Evolutionary conservation across 2,113 vertebrate genomes (phyloP), one percentile per base, ranked within the genome.

Genomic region (Strix aluco): DNA sequence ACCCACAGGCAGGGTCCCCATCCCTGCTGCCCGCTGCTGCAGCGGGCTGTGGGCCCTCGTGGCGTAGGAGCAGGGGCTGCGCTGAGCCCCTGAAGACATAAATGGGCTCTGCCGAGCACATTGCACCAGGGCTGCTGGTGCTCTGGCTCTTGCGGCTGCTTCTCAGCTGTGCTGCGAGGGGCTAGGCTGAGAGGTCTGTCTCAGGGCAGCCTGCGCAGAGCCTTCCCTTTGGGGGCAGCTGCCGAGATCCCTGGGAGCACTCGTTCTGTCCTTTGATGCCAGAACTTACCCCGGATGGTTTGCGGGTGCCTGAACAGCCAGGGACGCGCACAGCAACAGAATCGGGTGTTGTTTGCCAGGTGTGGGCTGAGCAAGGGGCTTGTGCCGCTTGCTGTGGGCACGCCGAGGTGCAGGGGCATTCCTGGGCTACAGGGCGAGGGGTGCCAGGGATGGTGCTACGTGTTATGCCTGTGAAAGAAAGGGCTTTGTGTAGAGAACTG

Each of bases 351-450:
- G 16, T 14, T 29, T 47, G 52, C 29, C 54, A 49, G 47, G 18
- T 13, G 18, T 20, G 55, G 54, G 40, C 36, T 34, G 57, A 55
- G 15, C 61, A 25, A 21, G n/a, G 51, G 34, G 38, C 38, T 40
- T 5, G 15, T 22, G 11, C 0, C 1, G 49, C 22, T 52, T 52
- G 34, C 36, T 58, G 55, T 2, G 2, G 10, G 62, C 1, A 0
- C 38, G 5, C 17, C 0, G 15, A 32, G 34, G 26, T 78, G 58
- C 58, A 12, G 83, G 78, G 58, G 11, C 8, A 1, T 19, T 38
- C 23, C n/a, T 38, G 46, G 38, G 44, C 15, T 54, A 4, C 25
- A 16, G 73, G 32, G 38, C 11, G 52, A 54, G 52, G 58, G 19
- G 27, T 81, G 55, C 62, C 34, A 22, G 69, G 49, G 19, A 13